These are phyloP conservation scores for Spodoptera littoralis DNA, from an alignment of 2,888 invertebrate genomes.

Conservation along the genomic window DNA sequence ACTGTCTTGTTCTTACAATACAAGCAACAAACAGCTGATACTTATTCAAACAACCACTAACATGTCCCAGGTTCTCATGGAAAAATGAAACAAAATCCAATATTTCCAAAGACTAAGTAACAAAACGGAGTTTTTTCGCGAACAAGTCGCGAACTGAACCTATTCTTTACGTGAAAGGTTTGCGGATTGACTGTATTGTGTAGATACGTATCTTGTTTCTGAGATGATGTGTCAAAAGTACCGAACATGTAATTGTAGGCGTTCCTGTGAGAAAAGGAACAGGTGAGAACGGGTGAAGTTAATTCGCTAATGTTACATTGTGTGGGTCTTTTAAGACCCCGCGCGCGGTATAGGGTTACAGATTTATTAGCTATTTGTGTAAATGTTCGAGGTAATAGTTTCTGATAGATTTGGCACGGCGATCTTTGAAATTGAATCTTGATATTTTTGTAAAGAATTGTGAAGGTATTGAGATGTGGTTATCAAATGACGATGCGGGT, in stretches of 20 bases:
- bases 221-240: conserved; percentile 75
- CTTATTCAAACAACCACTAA: not conserved
- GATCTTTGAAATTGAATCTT: conserved; percentile 39
- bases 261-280: conserved; percentile 69
- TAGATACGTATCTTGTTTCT: conserved; percentile 74
- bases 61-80: conserved; percentile 45
- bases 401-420: conserved; percentile 35
- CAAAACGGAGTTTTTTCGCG: conserved; percentile 41
- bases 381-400: conserved; percentile 48
- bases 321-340: conserved; percentile 50
- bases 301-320: conserved; percentile 70
- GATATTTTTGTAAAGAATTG: conserved; percentile 30
- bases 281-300: conserved; percentile 82
- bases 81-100: conserved; percentile 50
- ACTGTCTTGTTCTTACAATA: not conserved
- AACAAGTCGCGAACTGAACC: conserved; percentile 21
- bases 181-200: conserved; percentile 71
- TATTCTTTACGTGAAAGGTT: conserved; percentile 50
- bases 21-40: conserved; percentile 33
- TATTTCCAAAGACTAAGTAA: conserved; percentile 17
- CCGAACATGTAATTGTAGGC: conserved; percentile 64
- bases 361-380: conserved; percentile 49
- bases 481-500: conserved; percentile 39
- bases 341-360: conserved; percentile 54
- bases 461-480: conserved; percentile 22